Evolutionary conservation across 2,888 invertebrate genomes (phyloP).

Genomic region (Erebia palarica): DNA sequence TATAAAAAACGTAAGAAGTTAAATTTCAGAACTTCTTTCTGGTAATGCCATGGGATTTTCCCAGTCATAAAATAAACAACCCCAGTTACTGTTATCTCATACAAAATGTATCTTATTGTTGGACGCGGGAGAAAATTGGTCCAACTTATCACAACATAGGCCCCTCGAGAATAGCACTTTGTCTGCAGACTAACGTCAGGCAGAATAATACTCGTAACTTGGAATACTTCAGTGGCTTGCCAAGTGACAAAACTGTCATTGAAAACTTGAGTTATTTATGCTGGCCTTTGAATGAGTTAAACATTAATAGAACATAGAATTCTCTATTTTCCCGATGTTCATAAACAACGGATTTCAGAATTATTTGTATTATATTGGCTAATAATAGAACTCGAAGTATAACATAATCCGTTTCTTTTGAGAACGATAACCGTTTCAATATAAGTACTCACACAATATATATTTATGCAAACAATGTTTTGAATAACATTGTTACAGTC

Average conservation of each 20-base stretch:
- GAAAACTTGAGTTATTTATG: conserved; percentile 10
- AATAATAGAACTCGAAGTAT: too few species aligned
- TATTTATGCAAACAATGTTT: too few species aligned
- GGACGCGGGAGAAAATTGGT: conserved; percentile 3
- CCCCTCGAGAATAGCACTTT: not conserved
- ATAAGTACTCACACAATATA: too few species aligned
- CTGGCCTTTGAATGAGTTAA: not conserved
- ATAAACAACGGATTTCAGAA: not conserved
- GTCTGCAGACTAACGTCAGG: not conserved
- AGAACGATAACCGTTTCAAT: too few species aligned
- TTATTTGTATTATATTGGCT: too few species aligned
- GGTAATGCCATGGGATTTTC: too few species aligned
- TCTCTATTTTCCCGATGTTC: not conserved
- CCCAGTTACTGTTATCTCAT: not conserved
- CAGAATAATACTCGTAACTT: not conserved
- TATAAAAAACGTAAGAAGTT: too few species aligned
- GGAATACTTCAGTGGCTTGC: conserved; percentile 3
- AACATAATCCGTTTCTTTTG: too few species aligned
- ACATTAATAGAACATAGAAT: too few species aligned
- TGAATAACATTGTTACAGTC: too few species aligned
- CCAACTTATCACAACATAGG: conserved; percentile 13
- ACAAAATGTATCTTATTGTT: conserved; percentile 7
- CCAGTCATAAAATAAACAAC: too few species aligned
- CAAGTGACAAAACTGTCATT: not conserved
- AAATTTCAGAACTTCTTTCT: too few species aligned